phyloP scores from a whole-genome alignment of 2,888 invertebrate species.

The Villa cingulata region DNA sequence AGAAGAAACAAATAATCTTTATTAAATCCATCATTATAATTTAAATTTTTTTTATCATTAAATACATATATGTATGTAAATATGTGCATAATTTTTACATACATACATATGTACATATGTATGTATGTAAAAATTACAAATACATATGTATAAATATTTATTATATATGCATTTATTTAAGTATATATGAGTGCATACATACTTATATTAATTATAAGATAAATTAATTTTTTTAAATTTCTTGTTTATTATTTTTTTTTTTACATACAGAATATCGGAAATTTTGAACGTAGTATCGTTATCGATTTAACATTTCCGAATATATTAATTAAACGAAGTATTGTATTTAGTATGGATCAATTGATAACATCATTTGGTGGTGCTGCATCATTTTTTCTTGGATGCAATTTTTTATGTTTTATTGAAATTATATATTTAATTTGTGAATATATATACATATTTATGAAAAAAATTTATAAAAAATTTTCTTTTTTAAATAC shows the following conservation, averaged over 20 bases:
- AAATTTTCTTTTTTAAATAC: too few species aligned
- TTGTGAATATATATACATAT: slow-evolving; percentile 8
- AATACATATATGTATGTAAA: too few species aligned
- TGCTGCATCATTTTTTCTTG: slow-evolving; percentile 31
- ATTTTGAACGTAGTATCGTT: slow-evolving; percentile 22
- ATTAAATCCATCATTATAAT: too few species aligned
- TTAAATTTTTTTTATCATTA: too few species aligned
- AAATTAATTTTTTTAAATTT: not conserved
- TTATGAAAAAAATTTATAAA: not conserved
- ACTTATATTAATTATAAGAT: too few species aligned
- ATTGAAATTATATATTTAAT: slow-evolving; percentile 14
- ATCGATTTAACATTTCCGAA: slow-evolving; percentile 17
- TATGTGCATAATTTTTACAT: too few species aligned
- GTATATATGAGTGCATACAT: too few species aligned
- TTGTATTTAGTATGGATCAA: slow-evolving; percentile 31
- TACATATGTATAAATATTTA: too few species aligned
- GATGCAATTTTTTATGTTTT: slow-evolving; percentile 31
- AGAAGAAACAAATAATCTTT: too few species aligned
- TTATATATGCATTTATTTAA: too few species aligned
- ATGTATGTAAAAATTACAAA: too few species aligned
- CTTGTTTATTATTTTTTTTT: not conserved
- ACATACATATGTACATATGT: too few species aligned
- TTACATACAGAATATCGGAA: slow-evolving; percentile 15
- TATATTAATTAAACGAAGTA: slow-evolving; percentile 25
- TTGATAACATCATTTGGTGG: slow-evolving; percentile 32